A percentile compares a stretch with the other conserved stretches of the same genome.
Evolutionary conservation across 2,797 vertebrate species (phyloP).

Genomic region (Corythornis leucogaster): DNA sequence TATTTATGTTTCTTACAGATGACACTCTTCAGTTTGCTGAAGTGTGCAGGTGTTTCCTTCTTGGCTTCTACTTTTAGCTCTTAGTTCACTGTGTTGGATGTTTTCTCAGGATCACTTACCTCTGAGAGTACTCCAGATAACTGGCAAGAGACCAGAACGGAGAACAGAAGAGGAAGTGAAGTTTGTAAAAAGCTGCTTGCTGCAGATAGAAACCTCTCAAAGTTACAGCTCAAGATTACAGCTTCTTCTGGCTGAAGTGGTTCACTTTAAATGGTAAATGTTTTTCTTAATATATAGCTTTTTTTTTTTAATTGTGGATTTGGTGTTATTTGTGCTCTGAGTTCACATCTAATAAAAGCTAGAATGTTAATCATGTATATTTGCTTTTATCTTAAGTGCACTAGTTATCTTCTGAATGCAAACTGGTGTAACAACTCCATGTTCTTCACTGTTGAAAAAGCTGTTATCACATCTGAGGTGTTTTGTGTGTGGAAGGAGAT

Average conservation of each 20-base stretch:
- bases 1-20: neutral
- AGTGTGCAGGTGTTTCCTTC: neutral
- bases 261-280: conserved; percentile 73
- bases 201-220: conserved; percentile 49
- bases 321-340: neutral
- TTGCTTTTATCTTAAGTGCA: conserved; percentile 3
- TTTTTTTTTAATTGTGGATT: neutral
- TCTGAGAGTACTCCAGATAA: conserved; percentile 64
- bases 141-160: conserved; percentile 56
- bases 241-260: conserved; percentile 69
- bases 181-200: conserved; percentile 55
- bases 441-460: neutral
- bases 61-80: neutral
- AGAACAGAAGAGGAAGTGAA: conserved; percentile 67
- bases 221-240: conserved; percentile 58
- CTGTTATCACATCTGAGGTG: neutral
- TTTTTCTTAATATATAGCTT: neutral
- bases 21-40: neutral
- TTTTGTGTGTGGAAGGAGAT: neutral
- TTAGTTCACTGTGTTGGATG: neutral
- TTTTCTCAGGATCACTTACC: conserved; percentile 73
- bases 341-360: neutral
- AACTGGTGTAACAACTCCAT: neutral
- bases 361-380: neutral
- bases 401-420: neutral